Evolutionary conservation across 2,797 vertebrate genomes (phyloP), one percentile per base, ranked within the genome.

Genomic region (Platyrinchus mystaceus): DNA sequence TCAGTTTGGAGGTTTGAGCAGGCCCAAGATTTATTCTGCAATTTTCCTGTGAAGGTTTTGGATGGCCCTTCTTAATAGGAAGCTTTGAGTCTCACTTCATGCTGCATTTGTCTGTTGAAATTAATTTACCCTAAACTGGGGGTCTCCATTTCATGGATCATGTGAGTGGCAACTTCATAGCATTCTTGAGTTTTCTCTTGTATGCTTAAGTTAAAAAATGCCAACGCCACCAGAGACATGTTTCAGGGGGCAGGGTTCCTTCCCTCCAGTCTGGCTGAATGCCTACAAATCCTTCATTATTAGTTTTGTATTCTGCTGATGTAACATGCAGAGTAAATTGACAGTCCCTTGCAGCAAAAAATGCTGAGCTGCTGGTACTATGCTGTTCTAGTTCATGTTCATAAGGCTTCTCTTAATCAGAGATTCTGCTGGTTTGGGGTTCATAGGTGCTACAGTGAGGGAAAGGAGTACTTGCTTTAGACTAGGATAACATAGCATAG

Each of bases 171-270:
- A 56, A 23, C 10, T 83, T 69, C 18, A 24, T 16, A 15, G 14
- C 32, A 23, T 44, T 85, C 17, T 50, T 2, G 39, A 63, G 12
- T 68, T 43, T 89, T 91, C 18, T 70, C 20, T 59, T 49, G 24
- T 26, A 37, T 63, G 36, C 36, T 12, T 16, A 41, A 9, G n/a
- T 86, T 75, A 50, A 84, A 58, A 47, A 69, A 24, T 1, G 7
- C 36, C 10, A 16, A 1, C 1, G 16, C 24, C 37, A 22, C 37
- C 4, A 26, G 44, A 44, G 22, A 34, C 13, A 6, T 0, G 1
- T 17, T 9, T 8, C 3, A 14, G 2, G 7, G 17, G 7, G 5
- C 32, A 49, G 9, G 24, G 5, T 69, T 75, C 43, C 19, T 79
- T 92, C 32, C 23, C 7, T 52, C 22, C 26, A 58, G 5, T 59